Evolutionary conservation across 2,888 invertebrate species (phyloP).

Genomic region (Erebia palarica): DNA sequence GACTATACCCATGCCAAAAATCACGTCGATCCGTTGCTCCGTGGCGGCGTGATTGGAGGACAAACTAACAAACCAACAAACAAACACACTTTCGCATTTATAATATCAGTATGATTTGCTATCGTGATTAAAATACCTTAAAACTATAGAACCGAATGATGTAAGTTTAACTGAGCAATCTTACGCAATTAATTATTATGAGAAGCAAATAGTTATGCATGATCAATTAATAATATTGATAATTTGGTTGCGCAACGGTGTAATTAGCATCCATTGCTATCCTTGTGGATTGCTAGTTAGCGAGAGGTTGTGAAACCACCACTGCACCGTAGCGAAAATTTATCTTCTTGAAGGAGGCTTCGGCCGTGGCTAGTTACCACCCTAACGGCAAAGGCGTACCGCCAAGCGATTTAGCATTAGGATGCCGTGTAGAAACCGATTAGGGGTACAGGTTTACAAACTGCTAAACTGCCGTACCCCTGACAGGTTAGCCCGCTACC

Average conservation of each 20-base stretch:
- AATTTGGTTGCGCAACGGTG: slow-evolving; percentile 15
- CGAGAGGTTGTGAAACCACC: neutral
- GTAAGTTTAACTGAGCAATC: slow-evolving; percentile 1
- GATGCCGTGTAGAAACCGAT: too few species aligned
- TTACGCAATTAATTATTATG: slow-evolving; percentile 6
- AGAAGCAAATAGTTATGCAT: slow-evolving; percentile 8
- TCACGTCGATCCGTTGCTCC: too few species aligned
- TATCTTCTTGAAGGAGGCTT: neutral
- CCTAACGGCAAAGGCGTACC: neutral
- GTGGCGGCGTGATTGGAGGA: too few species aligned
- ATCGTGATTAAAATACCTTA: neutral
- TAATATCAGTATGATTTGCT: too few species aligned
- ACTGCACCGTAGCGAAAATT: slow-evolving; percentile 1
- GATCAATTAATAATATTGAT: slow-evolving; percentile 6
- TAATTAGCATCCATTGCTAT: neutral
- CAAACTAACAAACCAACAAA: too few species aligned
- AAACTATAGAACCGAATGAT: neutral
- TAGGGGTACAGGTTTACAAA: too few species aligned
- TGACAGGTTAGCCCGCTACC: too few species aligned
- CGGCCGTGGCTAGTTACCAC: neutral
- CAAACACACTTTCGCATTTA: too few species aligned
- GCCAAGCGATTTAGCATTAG: too few species aligned
- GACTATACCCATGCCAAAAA: too few species aligned
- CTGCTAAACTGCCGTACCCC: too few species aligned
- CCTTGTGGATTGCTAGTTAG: slow-evolving; percentile 1